Evolutionary conservation across 2,797 vertebrate species (phyloP).

Genomic region (Lophura swinhoii): DNA sequence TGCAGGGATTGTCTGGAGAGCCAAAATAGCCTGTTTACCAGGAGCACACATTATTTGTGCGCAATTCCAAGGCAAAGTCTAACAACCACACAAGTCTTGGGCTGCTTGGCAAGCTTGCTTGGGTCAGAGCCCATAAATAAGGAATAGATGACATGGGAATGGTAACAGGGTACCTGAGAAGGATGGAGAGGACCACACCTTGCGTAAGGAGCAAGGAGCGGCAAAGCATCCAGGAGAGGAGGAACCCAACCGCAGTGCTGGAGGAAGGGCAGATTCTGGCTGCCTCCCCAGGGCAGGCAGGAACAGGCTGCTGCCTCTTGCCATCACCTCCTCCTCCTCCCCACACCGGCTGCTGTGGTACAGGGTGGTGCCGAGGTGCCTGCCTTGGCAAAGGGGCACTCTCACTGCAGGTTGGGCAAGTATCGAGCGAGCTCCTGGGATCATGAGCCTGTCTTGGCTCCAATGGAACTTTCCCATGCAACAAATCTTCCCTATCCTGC

Average conservation of each 20-base stretch:
- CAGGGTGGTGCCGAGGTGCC: constrained; percentile 32
- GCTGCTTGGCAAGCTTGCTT: not conserved
- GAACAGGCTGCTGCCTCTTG: not conserved
- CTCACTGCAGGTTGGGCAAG: constrained; percentile 47
- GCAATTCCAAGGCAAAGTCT: not conserved
- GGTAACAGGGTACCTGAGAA: not conserved
- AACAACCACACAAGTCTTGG: not conserved
- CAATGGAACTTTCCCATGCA: constrained; percentile 56
- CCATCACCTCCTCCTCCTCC: not conserved
- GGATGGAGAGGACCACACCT: not conserved
- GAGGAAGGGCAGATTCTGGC: not conserved
- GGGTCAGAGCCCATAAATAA: not conserved
- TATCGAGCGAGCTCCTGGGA: constrained; percentile 10
- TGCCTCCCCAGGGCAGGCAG: constrained; percentile 27
- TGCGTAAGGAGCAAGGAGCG: not conserved
- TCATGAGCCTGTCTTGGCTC: constrained; percentile 56
- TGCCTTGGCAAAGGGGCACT: constrained; percentile 41
- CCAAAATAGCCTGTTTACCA: not conserved
- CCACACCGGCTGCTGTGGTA: not conserved
- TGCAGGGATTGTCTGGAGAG: not conserved
- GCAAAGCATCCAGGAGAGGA: not conserved
- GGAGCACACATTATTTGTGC: not conserved
- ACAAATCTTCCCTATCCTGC: not conserved
- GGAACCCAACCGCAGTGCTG: not conserved
- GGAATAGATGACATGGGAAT: rapidly evolving